Percentiles rank a stretch among this genome's conserved stretches.
phyloP scores from a whole-genome alignment of 2,888 invertebrate species.

The Unio delphinus region DNA sequence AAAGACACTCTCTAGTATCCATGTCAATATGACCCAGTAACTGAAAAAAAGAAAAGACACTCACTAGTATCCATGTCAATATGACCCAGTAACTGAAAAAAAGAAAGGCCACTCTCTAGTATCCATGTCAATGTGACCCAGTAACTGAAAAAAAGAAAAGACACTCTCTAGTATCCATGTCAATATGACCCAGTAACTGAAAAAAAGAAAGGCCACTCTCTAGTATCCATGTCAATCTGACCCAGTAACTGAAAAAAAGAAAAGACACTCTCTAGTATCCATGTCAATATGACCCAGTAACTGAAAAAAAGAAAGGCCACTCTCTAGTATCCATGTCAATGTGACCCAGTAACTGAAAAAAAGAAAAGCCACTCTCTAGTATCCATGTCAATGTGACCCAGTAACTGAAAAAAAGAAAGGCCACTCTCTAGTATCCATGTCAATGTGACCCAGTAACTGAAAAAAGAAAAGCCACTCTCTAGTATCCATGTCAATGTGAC shows the following conservation, averaged over 20 bases:
- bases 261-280: conserved; percentile 91
- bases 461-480: not conserved
- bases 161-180: too few species aligned
- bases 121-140: conserved; percentile 93
- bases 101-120: conserved; percentile 87
- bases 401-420: conserved; percentile 70
- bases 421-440: conserved; percentile 96
- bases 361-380: conserved; percentile 87
- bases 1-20: conserved; percentile 91
- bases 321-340: too few species aligned
- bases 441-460: conserved; percentile 88
- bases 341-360: conserved; percentile 81
- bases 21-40: conserved; percentile 92
- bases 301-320: conserved; percentile 60
- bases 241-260: conserved; percentile 79
- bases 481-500: too few species aligned
- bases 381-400: conserved; percentile 93
- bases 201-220: conserved; percentile 81
- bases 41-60: conserved; percentile 76
- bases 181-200: conserved; percentile 87
- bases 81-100: conserved; percentile 81
- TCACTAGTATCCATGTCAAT: conserved; percentile 95
- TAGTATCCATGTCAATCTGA: conserved; percentile 90
- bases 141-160: conserved; percentile 74
- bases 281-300: conserved; percentile 92